Conservation (phyloP, 35 echinoderm and acorn worm genomes). For the Stichopus chloronotus region DNA sequence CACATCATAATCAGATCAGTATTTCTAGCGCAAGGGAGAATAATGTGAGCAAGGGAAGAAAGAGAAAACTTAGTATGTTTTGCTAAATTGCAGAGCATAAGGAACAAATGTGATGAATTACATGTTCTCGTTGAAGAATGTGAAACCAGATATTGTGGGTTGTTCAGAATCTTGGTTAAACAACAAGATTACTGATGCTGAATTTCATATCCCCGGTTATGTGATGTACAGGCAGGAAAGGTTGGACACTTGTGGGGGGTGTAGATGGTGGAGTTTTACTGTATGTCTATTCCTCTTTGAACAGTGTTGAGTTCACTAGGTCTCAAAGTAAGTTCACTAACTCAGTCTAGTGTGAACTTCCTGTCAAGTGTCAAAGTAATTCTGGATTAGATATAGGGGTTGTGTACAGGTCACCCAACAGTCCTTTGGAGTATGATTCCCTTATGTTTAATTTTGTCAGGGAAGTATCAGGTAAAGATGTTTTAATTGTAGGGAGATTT, state of each 20-base stretch:
- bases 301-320: not conserved
- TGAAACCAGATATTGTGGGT: constrained; percentile 2
- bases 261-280: not conserved
- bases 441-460: not conserved
- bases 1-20: no score
- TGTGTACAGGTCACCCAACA: not conserved
- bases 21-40: not conserved
- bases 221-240: not conserved
- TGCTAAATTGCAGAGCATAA: not conserved
- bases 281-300: not conserved
- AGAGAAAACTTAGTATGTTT: not conserved
- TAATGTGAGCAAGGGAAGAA: not conserved
- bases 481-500: not conserved
- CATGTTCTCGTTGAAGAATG: not conserved
- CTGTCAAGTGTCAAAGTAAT: not conserved
- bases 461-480: not conserved
- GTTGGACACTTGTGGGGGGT: not conserved
- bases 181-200: not conserved
- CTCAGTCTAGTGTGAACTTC: not conserved
- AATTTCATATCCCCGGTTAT: not conserved
- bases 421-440: not conserved
- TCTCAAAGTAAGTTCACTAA: not conserved
- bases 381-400: not conserved
- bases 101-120: not conserved
- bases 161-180: not conserved